phyloP scores from a whole-genome alignment of 1,140 invertebrate genomes.

The Drosophila baimaii region DNA sequence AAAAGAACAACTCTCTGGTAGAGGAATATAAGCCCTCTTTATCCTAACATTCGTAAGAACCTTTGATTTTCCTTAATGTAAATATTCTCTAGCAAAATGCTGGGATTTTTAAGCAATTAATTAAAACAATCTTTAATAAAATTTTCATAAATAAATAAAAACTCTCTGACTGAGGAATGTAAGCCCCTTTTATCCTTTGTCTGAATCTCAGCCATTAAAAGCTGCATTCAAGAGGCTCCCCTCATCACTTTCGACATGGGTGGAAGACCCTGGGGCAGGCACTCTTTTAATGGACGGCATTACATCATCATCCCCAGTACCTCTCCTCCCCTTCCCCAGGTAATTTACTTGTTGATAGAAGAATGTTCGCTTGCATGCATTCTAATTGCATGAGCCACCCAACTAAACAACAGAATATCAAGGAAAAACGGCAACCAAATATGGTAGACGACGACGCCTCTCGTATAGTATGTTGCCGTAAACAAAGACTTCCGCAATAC shows the following conservation, averaged over 20 bases:
- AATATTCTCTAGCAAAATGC: too few species aligned
- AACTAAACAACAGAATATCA: constrained; percentile 20
- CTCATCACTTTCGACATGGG: constrained; percentile 21
- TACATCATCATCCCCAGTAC: constrained; percentile 34
- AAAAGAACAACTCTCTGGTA: background rate
- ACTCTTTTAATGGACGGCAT: constrained; percentile 34
- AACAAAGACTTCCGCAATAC: constrained; percentile 70
- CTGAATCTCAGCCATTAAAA: background rate
- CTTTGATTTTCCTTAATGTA: too few species aligned
- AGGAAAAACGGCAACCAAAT: constrained; percentile 47
- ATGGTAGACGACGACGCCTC: constrained; percentile 61
- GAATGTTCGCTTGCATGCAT: constrained; percentile 72
- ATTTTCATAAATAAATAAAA: too few species aligned
- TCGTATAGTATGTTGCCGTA: constrained; percentile 40
- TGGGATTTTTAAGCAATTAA: too few species aligned
- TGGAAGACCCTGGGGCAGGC: constrained; percentile 10
- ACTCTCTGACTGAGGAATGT: background rate
- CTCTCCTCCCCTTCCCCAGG: constrained; percentile 6
- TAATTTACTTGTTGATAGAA: constrained; percentile 55
- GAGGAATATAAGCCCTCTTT: fast-evolving
- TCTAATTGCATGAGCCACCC: constrained; percentile 69
- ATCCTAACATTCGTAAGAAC: too few species aligned
- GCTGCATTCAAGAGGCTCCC: background rate
- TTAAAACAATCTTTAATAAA: too few species aligned
- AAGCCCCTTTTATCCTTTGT: background rate